These are phyloP conservation scores for Pteromalus puparum DNA, from an alignment of 1,140 invertebrate species.

Conservation along the genomic window DNA sequence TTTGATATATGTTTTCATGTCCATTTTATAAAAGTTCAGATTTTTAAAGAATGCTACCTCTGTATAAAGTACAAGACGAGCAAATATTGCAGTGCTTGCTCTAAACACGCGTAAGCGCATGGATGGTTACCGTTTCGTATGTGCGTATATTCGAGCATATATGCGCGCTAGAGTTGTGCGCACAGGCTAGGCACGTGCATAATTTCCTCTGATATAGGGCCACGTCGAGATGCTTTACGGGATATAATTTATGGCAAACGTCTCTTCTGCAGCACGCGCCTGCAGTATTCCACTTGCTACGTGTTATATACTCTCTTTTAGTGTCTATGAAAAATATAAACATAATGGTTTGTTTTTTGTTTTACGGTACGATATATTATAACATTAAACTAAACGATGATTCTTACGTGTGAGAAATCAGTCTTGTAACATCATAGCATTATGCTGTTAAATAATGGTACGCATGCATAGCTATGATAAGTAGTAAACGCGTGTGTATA, in stretches of 20 bases:
- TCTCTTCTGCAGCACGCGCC: neutral
- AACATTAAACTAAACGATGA: no score
- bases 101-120: neutral
- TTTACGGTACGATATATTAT: no score
- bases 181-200: neutral
- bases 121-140: neutral
- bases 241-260: neutral
- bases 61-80: neutral
- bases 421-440: neutral
- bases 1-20: no score
- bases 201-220: slow-evolving; percentile 17
- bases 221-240: slow-evolving; percentile 1
- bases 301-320: no score
- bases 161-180: neutral
- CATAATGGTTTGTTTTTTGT: no score
- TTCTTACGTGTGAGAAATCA: no score
- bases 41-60: neutral
- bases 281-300: neutral
- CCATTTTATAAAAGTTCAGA: no score
- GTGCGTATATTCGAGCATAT: neutral
- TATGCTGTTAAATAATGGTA: neutral
- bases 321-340: no score
- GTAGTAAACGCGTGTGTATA: neutral
- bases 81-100: neutral
- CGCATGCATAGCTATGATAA: neutral